Base-by-base conservation (phyloP, 2,888 invertebrate genomes). In the Vandiemenella viatica region DNA sequence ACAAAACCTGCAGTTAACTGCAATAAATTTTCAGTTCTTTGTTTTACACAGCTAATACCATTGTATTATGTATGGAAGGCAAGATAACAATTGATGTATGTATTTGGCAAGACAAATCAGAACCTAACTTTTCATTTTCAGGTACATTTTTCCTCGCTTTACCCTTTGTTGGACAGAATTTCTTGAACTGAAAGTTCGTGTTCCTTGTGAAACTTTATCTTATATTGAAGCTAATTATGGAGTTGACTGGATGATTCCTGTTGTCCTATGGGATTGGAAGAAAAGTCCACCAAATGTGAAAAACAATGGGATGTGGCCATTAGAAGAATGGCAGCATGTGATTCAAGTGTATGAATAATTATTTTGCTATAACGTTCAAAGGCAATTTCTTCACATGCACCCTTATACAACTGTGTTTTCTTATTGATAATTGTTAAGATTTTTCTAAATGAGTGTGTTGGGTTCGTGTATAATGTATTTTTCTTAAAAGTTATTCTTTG, bases 211-310 rank as follows among this genome's bases (percentile, higher is more conserved):
- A 37, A 66, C 71, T 15, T 59, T 64, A 45, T 56, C 63, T 0
- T 74, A 73, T 55, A 65, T 74, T 43, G 59, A 62, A 51, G 71
- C 73, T 5, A 74, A 74, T 59, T 74, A 74, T 58, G 74, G 74
- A 1, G 56, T 59, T 2, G 60, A 67, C 45, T 74, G 73, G 74
- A 61, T 62, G 54, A 58, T 60, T 32, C 73, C 72, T n/a, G 62
- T 68, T 5, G 62, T 60, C 46, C 49, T 60, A 3, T 74, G 73
- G 74, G 69, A 72, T 57, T 74, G 73, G 73, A 71, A 71, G 57
- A 61, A 58, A 37, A 71, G 70, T 58, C 72, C 73, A 15, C 61
- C 66, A 38, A 74, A 74, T 60, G 72, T 71, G 3, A 52, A 58
- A 52, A 63, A 64, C 32, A 72, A 72, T 61, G 73, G 73, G 4